Conservation (phyloP, 2,113 vertebrate species). For the Cinclus cinclus region DNA sequence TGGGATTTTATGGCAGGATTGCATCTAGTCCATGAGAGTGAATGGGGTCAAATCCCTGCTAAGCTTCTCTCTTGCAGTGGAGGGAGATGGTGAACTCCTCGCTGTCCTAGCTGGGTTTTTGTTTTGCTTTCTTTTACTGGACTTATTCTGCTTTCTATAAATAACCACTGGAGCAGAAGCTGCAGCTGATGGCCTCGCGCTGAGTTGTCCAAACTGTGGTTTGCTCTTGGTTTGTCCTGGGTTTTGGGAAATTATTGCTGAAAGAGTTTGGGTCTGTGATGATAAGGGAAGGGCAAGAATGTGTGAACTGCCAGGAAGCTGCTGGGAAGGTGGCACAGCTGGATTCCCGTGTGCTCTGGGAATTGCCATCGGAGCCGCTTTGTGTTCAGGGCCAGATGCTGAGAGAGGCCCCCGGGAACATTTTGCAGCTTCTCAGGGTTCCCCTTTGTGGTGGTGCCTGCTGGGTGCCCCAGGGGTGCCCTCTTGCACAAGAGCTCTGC, state of each 20-base stretch:
- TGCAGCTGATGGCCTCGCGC: neutral
- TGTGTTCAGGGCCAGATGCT: neutral
- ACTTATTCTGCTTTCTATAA: conserved; percentile 42
- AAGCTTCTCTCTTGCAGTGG: neutral
- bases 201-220: neutral
- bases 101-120: neutral
- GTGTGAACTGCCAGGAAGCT: neutral
- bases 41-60: neutral
- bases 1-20: neutral
- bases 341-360: neutral
- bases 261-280: neutral
- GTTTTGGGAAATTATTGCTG: neutral
- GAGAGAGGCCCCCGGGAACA: neutral
- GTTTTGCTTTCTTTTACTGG: conserved; percentile 5
- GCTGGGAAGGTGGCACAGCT: neutral
- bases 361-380: neutral
- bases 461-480: neutral
- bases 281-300: neutral
- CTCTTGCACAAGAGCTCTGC: neutral
- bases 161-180: neutral
- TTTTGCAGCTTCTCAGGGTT: neutral
- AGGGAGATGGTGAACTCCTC: neutral
- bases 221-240: neutral
- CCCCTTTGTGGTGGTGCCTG: neutral
- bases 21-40: neutral